phyloP scores from a whole-genome alignment of 53 echinoderm and acorn worm species.

The Mesocentrotus franciscanus region DNA sequence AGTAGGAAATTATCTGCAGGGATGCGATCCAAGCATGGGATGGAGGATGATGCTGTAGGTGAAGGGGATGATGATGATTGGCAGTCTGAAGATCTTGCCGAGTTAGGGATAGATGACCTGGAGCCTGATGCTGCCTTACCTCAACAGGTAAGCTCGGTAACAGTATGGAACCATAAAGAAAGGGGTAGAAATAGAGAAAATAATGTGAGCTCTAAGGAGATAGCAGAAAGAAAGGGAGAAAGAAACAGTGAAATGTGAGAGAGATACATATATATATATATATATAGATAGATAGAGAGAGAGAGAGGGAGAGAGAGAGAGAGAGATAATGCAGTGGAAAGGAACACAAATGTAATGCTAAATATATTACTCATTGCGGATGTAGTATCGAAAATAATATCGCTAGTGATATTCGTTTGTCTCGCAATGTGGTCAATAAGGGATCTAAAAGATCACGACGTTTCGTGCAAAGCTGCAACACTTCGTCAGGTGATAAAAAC shows the following conservation, averaged over 20 bases:
- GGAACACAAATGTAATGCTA: no score
- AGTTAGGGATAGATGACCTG: slow-evolving; percentile 55
- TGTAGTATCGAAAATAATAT: no score
- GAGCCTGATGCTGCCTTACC: neutral
- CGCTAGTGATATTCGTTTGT: no score
- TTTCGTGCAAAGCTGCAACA: no score
- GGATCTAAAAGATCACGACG: no score
- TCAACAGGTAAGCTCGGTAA: neutral
- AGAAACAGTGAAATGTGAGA: neutral
- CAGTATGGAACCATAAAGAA: neutral
- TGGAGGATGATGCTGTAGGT: slow-evolving; percentile 40
- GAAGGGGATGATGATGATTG: slow-evolving; percentile 62
- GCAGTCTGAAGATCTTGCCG: slow-evolving; percentile 63
- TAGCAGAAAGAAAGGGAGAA: neutral
- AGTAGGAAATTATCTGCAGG: slow-evolving; percentile 56
- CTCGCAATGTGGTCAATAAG: no score
- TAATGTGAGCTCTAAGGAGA: neutral
- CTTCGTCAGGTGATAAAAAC: no score
- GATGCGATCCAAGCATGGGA: slow-evolving; percentile 28
- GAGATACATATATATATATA: neutral
- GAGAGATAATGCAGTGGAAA: no score
- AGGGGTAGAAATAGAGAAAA: neutral
- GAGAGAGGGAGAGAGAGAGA: no score
- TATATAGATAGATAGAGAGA: no score
- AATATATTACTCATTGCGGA: no score